Evolutionary conservation across 2,888 invertebrate genomes (phyloP).

Genomic region (Theodoxus fluviatilis): DNA sequence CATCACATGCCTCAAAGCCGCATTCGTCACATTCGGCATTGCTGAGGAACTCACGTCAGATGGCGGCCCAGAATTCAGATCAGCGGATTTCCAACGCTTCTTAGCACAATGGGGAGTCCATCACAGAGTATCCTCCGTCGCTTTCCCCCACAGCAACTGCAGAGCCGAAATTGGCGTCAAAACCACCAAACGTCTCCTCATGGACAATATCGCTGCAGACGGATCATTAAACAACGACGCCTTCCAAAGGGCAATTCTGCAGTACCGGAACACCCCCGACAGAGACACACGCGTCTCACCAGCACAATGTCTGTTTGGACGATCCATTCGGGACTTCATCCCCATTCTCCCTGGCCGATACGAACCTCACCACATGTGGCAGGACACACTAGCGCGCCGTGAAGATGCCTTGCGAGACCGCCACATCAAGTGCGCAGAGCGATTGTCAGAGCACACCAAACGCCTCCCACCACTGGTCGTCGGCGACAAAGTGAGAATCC

Average conservation of each 20-base stretch:
- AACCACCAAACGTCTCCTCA: conserved; percentile 38
- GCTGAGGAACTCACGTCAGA: too few species aligned
- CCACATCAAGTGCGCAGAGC: conserved; percentile 22
- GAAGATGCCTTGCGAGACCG: conserved; percentile 21
- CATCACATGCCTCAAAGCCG: conserved; percentile 33
- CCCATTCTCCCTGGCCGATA: conserved; percentile 22
- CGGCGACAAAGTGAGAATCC: conserved; percentile 19
- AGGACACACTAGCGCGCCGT: conserved; percentile 3
- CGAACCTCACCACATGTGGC: conserved; percentile 10
- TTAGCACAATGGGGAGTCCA: conserved; percentile 30
- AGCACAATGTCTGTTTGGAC: conserved; percentile 9
- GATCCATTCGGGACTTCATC: conserved; percentile 19
- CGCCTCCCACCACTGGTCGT: conserved; percentile 9
- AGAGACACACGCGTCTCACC: conserved; percentile 14
- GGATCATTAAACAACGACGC: conserved; percentile 1
- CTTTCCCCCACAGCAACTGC: conserved; percentile 45
- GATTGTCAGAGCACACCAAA: conserved; percentile 18
- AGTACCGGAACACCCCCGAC: conserved; percentile 23
- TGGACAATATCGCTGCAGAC: conserved; percentile 5
- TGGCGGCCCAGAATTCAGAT: conserved; percentile 39
- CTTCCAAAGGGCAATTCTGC: conserved; percentile 24
- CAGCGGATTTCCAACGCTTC: conserved; percentile 37
- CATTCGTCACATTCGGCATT: conserved; percentile 41
- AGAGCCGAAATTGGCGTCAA: conserved; percentile 44
- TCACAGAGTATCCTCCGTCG: too few species aligned